phyloP scores from a whole-genome alignment of 64 coral and sea anemone genomes.

The Montipora sp. region DNA sequence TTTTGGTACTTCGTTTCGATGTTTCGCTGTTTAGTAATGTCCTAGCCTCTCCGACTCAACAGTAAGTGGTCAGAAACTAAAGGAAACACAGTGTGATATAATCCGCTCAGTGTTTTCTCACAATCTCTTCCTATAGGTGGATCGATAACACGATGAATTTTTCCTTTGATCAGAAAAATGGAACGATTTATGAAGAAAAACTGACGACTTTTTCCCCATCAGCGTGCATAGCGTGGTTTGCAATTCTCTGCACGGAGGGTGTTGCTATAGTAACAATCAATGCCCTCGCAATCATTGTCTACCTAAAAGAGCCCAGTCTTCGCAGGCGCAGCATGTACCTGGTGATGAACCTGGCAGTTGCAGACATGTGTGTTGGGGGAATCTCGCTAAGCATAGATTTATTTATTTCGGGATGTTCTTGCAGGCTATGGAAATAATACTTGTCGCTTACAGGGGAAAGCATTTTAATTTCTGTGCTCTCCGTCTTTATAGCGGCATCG shows the following conservation, averaged over 20 bases:
- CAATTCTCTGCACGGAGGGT: background rate
- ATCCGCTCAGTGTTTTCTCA: too few relatives aligned
- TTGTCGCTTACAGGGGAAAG: background rate
- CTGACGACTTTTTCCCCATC: background rate
- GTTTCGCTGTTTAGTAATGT: too few relatives aligned
- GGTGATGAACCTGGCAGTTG: background rate
- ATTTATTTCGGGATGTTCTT: background rate
- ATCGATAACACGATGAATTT: too few relatives aligned
- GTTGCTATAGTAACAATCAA: background rate
- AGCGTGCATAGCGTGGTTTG: background rate
- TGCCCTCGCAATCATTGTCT: background rate
- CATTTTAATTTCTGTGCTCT: background rate
- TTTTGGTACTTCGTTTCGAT: too few relatives aligned
- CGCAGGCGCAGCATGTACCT: background rate
- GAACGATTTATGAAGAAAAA: too few relatives aligned
- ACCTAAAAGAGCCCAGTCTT: background rate
- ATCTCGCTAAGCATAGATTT: background rate
- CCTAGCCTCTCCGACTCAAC: too few relatives aligned
- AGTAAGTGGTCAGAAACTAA: too few relatives aligned
- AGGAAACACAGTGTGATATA: too few relatives aligned
- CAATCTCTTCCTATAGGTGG: too few relatives aligned
- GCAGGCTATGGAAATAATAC: background rate
- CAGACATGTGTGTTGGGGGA: background rate
- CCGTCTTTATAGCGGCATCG: background rate
- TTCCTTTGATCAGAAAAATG: too few relatives aligned